Conservation (phyloP, 2,113 vertebrate species). For the Ranitomeya imitator region DNA sequence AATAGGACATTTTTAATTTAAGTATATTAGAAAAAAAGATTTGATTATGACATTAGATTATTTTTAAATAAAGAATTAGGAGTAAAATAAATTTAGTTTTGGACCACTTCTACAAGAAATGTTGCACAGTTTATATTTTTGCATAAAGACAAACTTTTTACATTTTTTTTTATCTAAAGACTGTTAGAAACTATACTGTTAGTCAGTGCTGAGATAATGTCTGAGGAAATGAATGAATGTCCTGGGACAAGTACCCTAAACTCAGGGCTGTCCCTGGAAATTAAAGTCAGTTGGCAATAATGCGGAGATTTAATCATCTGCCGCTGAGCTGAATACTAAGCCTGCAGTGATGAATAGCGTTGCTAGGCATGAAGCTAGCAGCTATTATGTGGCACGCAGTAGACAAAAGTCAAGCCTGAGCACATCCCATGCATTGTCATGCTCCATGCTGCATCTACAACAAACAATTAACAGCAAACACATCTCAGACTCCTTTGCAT, state of each 20-base stretch:
- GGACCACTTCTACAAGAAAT: background rate
- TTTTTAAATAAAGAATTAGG: too few species aligned
- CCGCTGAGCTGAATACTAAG: background rate
- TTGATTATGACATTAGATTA: too few species aligned
- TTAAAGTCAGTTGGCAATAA: slow-evolving; percentile 4
- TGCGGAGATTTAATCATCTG: background rate
- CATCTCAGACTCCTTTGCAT: slow-evolving; percentile 17
- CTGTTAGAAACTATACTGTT: background rate
- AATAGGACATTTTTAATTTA: too few species aligned
- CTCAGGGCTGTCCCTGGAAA: background rate
- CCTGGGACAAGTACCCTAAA: background rate
- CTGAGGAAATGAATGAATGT: too few species aligned
- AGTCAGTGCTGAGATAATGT: background rate
- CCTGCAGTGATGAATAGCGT: slow-evolving; percentile 27
- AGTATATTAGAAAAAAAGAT: too few species aligned
- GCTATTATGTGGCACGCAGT: slow-evolving; percentile 11
- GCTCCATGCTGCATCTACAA: slow-evolving; percentile 21
- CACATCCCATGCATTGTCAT: slow-evolving; percentile 40
- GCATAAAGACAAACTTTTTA: background rate
- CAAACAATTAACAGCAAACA: slow-evolving; percentile 49
- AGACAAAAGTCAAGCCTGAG: slow-evolving; percentile 42
- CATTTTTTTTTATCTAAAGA: background rate
- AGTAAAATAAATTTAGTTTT: too few species aligned
- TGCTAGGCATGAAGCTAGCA: slow-evolving; percentile 50
- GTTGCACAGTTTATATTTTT: background rate